Evolutionary conservation across 2,888 invertebrate genomes (phyloP).

Genomic region (Chirona hameri): DNA sequence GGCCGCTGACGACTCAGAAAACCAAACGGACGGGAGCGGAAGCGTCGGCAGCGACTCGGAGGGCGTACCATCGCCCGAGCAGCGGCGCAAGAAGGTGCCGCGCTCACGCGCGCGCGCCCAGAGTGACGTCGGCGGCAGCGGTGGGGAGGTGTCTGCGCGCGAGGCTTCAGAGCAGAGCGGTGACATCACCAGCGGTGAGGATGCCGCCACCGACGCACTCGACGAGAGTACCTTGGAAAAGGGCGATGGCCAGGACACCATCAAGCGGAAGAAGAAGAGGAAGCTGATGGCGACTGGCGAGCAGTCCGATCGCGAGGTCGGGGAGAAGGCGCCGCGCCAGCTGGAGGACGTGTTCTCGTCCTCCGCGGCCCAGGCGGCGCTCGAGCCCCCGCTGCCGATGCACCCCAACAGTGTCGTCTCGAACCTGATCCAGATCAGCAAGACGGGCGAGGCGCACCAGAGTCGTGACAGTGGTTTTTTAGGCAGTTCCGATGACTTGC

Average conservation of each 20-base stretch:
- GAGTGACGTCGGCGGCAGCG: conserved; percentile 28
- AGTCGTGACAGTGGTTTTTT: conserved; percentile 85
- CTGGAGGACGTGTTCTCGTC: background rate
- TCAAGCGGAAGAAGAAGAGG: conserved; percentile 77
- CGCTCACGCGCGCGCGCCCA: conserved; percentile 36
- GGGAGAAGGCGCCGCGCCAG: background rate
- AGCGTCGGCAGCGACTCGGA: conserved; percentile 89
- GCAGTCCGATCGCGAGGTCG: background rate
- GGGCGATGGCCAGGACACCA: conserved; percentile 71
- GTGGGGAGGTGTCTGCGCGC: background rate
- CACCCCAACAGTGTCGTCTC: background rate
- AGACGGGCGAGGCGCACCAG: conserved; percentile 51
- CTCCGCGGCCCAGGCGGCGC: background rate
- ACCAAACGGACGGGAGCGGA: conserved; percentile 58
- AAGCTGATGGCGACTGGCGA: conserved; percentile 50
- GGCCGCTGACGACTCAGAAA: conserved; percentile 39
- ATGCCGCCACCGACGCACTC: conserved; percentile 35
- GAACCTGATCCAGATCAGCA: background rate
- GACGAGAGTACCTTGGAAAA: conserved; percentile 46
- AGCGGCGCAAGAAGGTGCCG: conserved; percentile 60
- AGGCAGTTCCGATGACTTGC: conserved; percentile 79
- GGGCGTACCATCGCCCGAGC: conserved; percentile 81
- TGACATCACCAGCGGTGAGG: conserved; percentile 34
- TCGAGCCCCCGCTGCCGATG: background rate
- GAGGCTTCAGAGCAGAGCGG: background rate